Evolutionary conservation across 2,113 vertebrate species (phyloP).

Genomic region (Pipra filicauda): DNA sequence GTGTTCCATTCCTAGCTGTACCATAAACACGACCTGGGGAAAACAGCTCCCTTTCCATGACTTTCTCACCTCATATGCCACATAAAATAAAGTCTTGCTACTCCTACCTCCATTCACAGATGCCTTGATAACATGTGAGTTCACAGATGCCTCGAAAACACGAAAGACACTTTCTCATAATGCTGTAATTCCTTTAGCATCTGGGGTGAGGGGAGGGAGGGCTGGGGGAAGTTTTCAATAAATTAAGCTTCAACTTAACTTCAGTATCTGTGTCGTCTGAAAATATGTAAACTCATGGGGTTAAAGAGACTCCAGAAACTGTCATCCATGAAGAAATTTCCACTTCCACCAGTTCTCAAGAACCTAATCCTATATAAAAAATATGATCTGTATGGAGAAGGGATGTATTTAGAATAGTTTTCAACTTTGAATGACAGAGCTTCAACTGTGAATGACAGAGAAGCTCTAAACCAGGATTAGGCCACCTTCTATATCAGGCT

Average conservation of each 20-base stretch:
- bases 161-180: background rate
- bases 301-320: conserved; percentile 72
- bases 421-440: too few relatives aligned
- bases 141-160: background rate
- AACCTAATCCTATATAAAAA: conserved; percentile 85
- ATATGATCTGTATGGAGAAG: conserved; percentile 80
- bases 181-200: background rate
- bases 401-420: conserved; percentile 52
- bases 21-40: background rate
- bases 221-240: background rate
- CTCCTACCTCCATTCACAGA: background rate
- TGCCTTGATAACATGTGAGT: background rate
- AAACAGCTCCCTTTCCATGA: background rate
- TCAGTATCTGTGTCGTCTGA: conserved; percentile 79
- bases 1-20: background rate
- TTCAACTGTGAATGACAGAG: background rate
- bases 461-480: background rate
- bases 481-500: background rate
- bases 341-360: conserved; percentile 77
- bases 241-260: background rate
- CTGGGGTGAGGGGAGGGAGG: fast-evolving
- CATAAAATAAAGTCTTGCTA: background rate
- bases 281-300: conserved; percentile 80
- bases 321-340: conserved; percentile 67
- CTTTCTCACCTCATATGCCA: background rate